These are phyloP conservation scores for Rhyzopertha dominica DNA, from an alignment of 1,140 invertebrate species.

Conservation along the genomic window DNA sequence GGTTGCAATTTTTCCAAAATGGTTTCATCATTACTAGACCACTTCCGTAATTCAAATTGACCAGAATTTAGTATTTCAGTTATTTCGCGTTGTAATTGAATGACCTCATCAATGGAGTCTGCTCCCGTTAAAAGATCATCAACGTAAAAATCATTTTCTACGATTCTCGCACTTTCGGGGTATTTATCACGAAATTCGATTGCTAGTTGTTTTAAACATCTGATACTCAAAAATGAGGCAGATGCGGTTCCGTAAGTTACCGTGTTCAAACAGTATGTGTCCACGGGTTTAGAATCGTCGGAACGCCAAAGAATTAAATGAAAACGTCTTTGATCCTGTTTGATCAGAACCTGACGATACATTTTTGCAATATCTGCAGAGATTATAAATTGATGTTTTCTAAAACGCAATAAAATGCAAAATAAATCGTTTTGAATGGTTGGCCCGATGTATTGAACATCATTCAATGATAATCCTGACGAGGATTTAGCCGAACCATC, in stretches of 20 bases:
- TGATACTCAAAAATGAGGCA: conserved; percentile 30
- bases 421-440: conserved; percentile 37
- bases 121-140: conserved; percentile 25
- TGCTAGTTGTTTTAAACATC: conserved; percentile 23
- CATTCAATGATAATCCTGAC: conserved; percentile 42
- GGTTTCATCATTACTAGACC: conserved; percentile 30
- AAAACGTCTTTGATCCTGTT: conserved; percentile 26
- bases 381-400: conserved; percentile 27
- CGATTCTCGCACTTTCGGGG: not conserved
- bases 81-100: conserved; percentile 23
- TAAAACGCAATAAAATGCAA: conserved; percentile 41
- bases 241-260: conserved; percentile 30
- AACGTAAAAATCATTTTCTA: conserved; percentile 22
- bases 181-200: conserved; percentile 7
- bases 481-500: not conserved
- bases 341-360: conserved; percentile 38
- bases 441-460: conserved; percentile 43
- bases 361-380: conserved; percentile 44
- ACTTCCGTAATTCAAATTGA: conserved; percentile 42
- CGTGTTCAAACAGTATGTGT: conserved; percentile 31
- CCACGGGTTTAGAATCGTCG: conserved; percentile 23
- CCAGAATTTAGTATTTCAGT: conserved; percentile 16
- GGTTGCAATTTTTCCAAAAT: not conserved
- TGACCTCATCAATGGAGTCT: conserved; percentile 20
- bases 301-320: conserved; percentile 41